These are phyloP conservation scores for Tapirus terrestris DNA, from an alignment of 2,113 vertebrate genomes.

Conservation along the genomic window DNA sequence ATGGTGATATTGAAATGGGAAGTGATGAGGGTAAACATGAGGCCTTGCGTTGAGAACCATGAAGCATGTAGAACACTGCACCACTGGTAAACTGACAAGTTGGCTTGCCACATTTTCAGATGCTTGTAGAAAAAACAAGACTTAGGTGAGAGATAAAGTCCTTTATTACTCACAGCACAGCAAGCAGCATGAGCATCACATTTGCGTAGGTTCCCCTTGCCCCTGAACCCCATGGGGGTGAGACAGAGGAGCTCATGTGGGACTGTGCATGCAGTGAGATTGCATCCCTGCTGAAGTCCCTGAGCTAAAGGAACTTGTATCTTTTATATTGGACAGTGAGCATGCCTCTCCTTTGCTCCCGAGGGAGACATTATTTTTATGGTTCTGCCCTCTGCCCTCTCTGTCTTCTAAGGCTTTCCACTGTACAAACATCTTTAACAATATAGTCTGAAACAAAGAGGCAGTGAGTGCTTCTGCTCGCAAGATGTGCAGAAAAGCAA, in stretches of 20 bases:
- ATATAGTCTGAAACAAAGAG: not conserved
- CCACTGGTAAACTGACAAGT: not conserved
- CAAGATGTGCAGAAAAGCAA: not conserved
- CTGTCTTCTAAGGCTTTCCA: not conserved
- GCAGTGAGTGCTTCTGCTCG: not conserved
- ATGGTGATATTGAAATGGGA: not conserved
- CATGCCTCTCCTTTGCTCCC: not conserved
- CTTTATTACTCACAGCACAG: not conserved
- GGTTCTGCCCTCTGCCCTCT: not conserved
- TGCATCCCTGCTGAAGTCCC: not conserved
- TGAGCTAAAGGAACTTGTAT: not conserved
- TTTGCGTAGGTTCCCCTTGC: not conserved
- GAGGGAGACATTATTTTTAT: not conserved
- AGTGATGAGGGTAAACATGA: not conserved
- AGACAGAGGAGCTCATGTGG: rapidly evolving
- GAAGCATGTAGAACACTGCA: not conserved
- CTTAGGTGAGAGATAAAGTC: not conserved
- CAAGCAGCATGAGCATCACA: not conserved
- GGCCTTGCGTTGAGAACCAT: not conserved
- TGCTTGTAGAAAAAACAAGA: not conserved
- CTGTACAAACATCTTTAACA: not conserved
- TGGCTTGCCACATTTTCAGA: not conserved
- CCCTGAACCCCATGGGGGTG: rapidly evolving
- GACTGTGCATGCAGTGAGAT: too few relatives aligned
- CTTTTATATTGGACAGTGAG: not conserved